Conservation (phyloP, 2,113 vertebrate species). For the Trochalopteron elliotii region DNA sequence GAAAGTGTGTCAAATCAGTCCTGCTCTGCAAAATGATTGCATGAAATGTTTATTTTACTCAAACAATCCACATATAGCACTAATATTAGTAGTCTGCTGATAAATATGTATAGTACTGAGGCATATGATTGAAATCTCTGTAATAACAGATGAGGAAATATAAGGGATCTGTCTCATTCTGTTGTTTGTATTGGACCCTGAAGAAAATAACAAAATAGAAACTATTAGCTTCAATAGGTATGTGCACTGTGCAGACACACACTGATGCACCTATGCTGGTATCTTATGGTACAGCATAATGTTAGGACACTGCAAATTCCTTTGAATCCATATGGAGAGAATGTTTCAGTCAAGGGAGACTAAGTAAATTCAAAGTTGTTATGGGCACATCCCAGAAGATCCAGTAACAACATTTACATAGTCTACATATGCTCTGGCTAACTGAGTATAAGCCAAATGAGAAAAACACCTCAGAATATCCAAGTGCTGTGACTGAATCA, state of each 20-base stretch:
- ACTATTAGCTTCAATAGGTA: background rate
- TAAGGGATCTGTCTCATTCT: background rate
- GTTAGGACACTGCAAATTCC: background rate
- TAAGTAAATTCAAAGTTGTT: background rate
- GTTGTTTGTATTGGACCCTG: background rate
- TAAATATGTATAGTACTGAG: background rate
- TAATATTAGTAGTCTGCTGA: background rate
- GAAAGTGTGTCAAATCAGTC: background rate
- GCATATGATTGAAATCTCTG: background rate
- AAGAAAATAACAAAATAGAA: background rate
- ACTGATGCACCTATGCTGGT: rapidly evolving
- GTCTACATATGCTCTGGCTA: background rate
- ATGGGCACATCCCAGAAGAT: background rate
- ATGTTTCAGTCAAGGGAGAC: background rate
- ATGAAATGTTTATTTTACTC: background rate
- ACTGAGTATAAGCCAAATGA: background rate
- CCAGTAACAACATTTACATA: slow-evolving; percentile 18
- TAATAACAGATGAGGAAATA: background rate
- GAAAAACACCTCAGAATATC: background rate
- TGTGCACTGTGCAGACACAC: background rate
- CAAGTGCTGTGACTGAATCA: background rate
- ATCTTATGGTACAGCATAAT: background rate
- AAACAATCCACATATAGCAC: background rate
- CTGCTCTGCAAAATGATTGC: background rate
- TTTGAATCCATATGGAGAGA: background rate